Percentiles rank a stretch among this genome's conserved stretches.
Evolutionary conservation across 2,797 vertebrate genomes (phyloP).

Genomic region (Acanthurus leucopareius): DNA sequence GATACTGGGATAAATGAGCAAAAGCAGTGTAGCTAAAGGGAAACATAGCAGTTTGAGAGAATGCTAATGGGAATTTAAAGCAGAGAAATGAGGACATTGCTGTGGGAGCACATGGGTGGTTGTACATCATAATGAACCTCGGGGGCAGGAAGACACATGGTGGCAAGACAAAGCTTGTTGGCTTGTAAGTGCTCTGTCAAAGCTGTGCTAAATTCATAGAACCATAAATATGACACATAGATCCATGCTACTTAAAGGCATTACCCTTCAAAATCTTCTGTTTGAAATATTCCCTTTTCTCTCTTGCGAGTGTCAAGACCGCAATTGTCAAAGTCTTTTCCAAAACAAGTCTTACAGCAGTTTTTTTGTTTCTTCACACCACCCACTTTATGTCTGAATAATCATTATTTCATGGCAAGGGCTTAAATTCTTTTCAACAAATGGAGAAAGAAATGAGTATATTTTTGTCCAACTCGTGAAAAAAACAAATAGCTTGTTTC

Average conservation of each 20-base stretch:
- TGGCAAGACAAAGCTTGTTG: constrained; percentile 64
- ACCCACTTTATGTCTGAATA: constrained; percentile 30
- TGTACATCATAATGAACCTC: constrained; percentile 40
- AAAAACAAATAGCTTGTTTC: background rate
- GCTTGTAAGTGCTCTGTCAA: constrained; percentile 13
- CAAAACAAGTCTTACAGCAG: constrained; percentile 34
- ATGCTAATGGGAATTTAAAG: constrained; percentile 35
- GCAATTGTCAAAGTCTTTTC: constrained; percentile 18
- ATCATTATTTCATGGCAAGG: constrained; percentile 26
- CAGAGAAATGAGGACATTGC: constrained; percentile 55
- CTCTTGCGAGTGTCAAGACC: constrained; percentile 14
- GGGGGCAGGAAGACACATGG: constrained; percentile 60
- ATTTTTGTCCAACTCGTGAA: background rate
- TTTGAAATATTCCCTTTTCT: constrained; percentile 27
- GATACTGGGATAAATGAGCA: constrained; percentile 30
- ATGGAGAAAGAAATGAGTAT: background rate
- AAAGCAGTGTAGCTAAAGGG: constrained; percentile 20
- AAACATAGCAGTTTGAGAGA: constrained; percentile 12
- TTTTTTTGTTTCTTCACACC: constrained; percentile 33
- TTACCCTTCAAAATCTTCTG: constrained; percentile 26
- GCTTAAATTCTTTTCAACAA: constrained; percentile 11
- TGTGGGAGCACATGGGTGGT: constrained; percentile 51
- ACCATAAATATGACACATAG: constrained; percentile 17
- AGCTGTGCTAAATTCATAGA: constrained; percentile 26
- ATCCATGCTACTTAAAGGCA: constrained; percentile 3